Base-by-base conservation (phyloP, 2,888 invertebrate species). In the Choreutis nemorana region DNA sequence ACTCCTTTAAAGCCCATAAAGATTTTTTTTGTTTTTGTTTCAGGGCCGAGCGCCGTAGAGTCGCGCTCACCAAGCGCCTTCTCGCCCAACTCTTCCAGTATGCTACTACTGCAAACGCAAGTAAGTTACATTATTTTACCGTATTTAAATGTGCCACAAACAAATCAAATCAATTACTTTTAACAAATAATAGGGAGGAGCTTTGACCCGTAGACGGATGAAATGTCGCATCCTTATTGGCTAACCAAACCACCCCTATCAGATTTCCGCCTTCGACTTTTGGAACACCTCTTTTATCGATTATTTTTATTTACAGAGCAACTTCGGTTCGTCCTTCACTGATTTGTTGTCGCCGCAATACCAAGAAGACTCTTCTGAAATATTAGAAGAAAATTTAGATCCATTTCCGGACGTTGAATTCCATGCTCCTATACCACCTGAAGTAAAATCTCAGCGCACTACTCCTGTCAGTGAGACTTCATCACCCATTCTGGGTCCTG, bases 31-130 rank as follows among this genome's bases (percentile, higher is more conserved):
- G 38, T 36, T 59, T 70, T 60, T 71, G 67, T 81, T 70, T 45
- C 73, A 70, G 81, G 81, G 70, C 79, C 81, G 64, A 82, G 78
- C 75, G 75, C 75, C 55, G 54, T 70, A 59, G 78, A 71, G 60
- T 70, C 77, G 71, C 79, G 79, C 72, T 77, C 77, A 67, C 78
- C 82, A 81, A 65, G 79, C 79, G 70, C 80, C 50, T 75, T 65
- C 47, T 50, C 81, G 59, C 65, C 82, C 54, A 82, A 78, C 63
- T 78, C 82, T 60, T 81, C 92, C 89, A 92, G 91, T 85, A 93
- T 93, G 92, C 91, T 93, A 84, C 90, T 93, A 75, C 86, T 93
- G 84, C 92, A 92, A 81, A 90, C 92, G 81, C 92, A 91, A 86
- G 92, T 92, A 67, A 83, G 20, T 23, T 8, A 28, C 22, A 22